phyloP scores from a whole-genome alignment of 2,797 vertebrate species.

The Brotula barbata region DNA sequence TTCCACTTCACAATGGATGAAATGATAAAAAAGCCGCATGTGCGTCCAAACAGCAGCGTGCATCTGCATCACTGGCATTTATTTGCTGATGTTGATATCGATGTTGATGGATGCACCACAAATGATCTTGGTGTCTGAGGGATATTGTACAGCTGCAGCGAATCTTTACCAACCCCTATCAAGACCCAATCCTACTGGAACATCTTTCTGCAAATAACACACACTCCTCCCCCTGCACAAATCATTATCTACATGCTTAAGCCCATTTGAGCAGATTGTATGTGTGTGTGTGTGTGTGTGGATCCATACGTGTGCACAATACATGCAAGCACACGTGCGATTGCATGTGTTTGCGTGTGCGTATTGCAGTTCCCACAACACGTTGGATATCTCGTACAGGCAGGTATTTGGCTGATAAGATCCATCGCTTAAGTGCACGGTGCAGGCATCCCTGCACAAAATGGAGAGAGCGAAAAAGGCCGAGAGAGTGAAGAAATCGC shows the following conservation, averaged over 20 bases:
- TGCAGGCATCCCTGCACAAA: constrained; percentile 18
- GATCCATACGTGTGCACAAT: neutral
- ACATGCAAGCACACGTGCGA: constrained; percentile 10
- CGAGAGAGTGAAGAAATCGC: constrained; percentile 1
- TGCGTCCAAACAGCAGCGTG: constrained; percentile 33
- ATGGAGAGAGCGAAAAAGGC: neutral
- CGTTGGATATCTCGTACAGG: constrained; percentile 1
- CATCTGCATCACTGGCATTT: constrained; percentile 57
- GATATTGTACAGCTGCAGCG: constrained; percentile 46
- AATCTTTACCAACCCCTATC: constrained; percentile 58
- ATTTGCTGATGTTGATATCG: constrained; percentile 50
- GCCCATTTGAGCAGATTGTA: constrained; percentile 4
- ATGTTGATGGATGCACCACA: constrained; percentile 66
- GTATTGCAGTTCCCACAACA: neutral
- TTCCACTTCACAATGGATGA: constrained; percentile 75
- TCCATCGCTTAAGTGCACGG: constrained; percentile 32
- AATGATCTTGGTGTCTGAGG: constrained; percentile 51
- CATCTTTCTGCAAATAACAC: constrained; percentile 69
- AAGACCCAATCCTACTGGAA: constrained; percentile 43
- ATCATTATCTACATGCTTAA: constrained; percentile 43
- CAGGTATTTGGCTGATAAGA: constrained; percentile 57
- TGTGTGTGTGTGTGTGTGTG: constrained; percentile 9
- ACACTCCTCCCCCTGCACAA: constrained; percentile 21
- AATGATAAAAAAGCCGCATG: constrained; percentile 69
- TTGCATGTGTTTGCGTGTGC: constrained; percentile 27